phyloP scores from a whole-genome alignment of 2,888 invertebrate genomes.

The Ligdia adustata region DNA sequence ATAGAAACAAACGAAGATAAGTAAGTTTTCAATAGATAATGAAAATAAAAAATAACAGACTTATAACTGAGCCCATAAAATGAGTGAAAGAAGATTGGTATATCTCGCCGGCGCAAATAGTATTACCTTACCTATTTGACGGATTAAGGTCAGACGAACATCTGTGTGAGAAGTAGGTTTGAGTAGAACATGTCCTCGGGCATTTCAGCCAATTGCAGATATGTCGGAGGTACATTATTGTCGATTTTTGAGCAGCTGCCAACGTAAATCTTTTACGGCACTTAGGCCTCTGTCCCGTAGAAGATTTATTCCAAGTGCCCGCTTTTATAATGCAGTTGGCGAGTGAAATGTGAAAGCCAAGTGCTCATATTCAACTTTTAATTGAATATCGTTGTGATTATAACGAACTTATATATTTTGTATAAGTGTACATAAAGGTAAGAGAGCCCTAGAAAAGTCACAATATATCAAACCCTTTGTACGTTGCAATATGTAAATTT shows the following conservation, averaged over 20 bases:
- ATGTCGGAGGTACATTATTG: slow-evolving; percentile 32
- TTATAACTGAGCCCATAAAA: too few species aligned
- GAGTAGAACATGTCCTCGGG: slow-evolving; percentile 29
- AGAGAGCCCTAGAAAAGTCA: too few species aligned
- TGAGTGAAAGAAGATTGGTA: too few species aligned
- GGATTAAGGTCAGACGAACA: slow-evolving; percentile 31
- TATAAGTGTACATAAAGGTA: too few species aligned
- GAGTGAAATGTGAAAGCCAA: neutral
- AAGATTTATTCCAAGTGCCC: too few species aligned
- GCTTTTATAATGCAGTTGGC: slow-evolving; percentile 8
- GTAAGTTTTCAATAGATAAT: too few species aligned
- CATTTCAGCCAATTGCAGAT: slow-evolving; percentile 33
- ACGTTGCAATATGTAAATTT: too few species aligned
- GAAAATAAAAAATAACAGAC: too few species aligned
- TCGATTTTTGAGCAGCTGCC: slow-evolving; percentile 36
- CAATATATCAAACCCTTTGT: too few species aligned
- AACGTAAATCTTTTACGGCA: slow-evolving; percentile 36
- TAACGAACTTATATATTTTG: too few species aligned
- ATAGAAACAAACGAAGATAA: too few species aligned
- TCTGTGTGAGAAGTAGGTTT: slow-evolving; percentile 10
- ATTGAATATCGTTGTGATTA: too few species aligned
- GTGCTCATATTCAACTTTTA: neutral
- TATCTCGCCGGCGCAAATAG: slow-evolving; percentile 20
- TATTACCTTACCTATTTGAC: slow-evolving; percentile 26
- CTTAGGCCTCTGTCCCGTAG: slow-evolving; percentile 21